Conservation (phyloP, 2,113 vertebrate genomes). For the Notarius lentiginosus region DNA sequence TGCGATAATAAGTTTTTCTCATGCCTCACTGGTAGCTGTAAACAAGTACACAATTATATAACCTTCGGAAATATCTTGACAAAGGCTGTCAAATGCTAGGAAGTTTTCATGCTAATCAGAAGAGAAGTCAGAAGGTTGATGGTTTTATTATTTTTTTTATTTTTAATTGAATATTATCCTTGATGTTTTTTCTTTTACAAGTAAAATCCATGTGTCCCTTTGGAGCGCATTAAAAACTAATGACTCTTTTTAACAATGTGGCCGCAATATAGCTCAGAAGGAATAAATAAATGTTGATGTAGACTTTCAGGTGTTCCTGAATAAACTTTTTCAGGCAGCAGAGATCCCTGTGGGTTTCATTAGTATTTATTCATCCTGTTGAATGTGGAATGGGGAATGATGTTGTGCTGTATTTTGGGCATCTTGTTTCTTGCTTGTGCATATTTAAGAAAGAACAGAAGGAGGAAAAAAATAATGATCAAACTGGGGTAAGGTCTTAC, state of each 20-base stretch:
- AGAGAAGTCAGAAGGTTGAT: background rate
- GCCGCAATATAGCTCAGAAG: background rate
- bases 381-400: background rate
- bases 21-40: conserved; percentile 15
- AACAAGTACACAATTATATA: conserved; percentile 17
- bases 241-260: background rate
- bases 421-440: background rate
- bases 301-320: conserved; percentile 19
- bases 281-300: conserved; percentile 15
- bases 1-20: background rate
- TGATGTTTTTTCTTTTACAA: background rate
- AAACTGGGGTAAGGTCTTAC: background rate
- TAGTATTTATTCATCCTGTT: conserved; percentile 3
- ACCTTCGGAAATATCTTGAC: conserved; percentile 26
- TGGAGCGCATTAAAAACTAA: conserved; percentile 11
- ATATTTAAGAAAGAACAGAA: background rate
- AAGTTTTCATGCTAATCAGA: background rate
- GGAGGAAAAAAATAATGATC: background rate
- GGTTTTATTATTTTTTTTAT: background rate
- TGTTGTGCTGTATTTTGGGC: background rate
- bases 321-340: conserved; percentile 15
- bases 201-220: background rate
- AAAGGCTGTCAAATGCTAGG: background rate
- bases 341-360: conserved; percentile 23
- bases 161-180: background rate